Percentiles rank a stretch among this genome's conserved stretches.
phyloP scores from a whole-genome alignment of 1,140 invertebrate species.

The Hesperophylax magnus region DNA sequence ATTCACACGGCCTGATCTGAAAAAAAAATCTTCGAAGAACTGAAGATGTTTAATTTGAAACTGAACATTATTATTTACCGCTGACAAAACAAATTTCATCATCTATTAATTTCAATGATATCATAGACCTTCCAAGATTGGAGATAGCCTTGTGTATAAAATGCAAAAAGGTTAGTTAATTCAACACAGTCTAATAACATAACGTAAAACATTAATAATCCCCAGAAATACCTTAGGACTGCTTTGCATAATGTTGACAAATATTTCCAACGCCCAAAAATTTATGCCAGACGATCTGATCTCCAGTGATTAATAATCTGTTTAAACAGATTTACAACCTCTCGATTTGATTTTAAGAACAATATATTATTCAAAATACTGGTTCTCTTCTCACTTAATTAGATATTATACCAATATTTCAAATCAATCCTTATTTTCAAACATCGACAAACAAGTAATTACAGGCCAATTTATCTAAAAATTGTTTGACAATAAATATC shows the following conservation, averaged over 20 bases:
- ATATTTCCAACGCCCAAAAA: background rate
- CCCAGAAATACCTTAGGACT: background rate
- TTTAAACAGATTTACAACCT: slow-evolving; percentile 2
- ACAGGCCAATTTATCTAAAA: background rate
- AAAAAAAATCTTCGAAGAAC: too few relatives aligned
- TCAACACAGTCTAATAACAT: too few relatives aligned
- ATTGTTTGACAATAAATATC: background rate
- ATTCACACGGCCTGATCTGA: too few relatives aligned
- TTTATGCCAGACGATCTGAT: background rate
- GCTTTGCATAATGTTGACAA: slow-evolving; percentile 22
- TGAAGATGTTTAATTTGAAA: too few relatives aligned
- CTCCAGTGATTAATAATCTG: background rate
- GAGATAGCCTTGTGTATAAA: too few relatives aligned
- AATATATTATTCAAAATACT: slow-evolving; percentile 5
- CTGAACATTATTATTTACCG: too few relatives aligned
- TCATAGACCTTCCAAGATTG: too few relatives aligned
- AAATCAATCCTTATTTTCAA: background rate
- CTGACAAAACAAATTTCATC: too few relatives aligned
- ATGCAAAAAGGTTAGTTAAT: too few relatives aligned
- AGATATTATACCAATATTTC: background rate
- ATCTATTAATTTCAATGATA: too few relatives aligned
- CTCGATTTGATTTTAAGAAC: background rate
- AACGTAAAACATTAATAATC: too few relatives aligned
- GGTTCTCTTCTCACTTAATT: slow-evolving; percentile 7
- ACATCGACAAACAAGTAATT: slow-evolving; percentile 7